These are phyloP conservation scores for Pseudotriccus pelzelni DNA, from an alignment of 2,797 vertebrate species.

Conservation along the genomic window DNA sequence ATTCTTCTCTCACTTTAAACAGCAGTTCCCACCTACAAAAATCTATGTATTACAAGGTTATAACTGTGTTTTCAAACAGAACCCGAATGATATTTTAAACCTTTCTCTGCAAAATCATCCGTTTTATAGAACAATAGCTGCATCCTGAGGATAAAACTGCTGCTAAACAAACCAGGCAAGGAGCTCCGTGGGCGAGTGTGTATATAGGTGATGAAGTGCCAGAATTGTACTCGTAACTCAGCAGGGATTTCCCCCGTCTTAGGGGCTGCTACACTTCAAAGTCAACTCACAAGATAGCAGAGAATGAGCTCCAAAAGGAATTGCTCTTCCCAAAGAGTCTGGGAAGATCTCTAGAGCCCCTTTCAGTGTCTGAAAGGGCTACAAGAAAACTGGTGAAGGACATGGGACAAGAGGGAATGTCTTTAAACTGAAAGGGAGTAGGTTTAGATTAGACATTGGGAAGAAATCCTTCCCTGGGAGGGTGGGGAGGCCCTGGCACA, in stretches of 20 bases:
- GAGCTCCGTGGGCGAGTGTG: accelerated
- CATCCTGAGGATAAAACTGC: background rate
- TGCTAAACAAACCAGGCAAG: background rate
- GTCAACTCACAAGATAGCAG: accelerated
- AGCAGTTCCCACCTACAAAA: background rate
- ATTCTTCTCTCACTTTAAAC: background rate
- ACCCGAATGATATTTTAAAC: background rate
- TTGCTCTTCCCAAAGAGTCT: background rate
- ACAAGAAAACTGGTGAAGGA: background rate
- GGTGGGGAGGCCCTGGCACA: background rate
- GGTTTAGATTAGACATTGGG: no score
- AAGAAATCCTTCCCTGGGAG: background rate
- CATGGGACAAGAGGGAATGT: background rate
- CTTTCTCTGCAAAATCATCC: background rate
- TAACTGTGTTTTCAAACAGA: background rate
- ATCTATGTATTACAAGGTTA: background rate
- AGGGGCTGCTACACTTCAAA: background rate
- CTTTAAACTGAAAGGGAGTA: background rate
- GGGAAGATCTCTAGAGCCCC: background rate
- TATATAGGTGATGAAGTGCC: background rate
- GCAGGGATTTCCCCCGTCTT: background rate
- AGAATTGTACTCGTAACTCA: background rate
- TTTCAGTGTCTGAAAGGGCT: background rate
- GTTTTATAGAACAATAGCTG: accelerated
- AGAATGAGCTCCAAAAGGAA: background rate